A percentile compares a stretch with the other conserved stretches of the same genome.
Evolutionary conservation across 2,888 invertebrate genomes (phyloP).

Genomic region (Arrhopalites spinosus): DNA sequence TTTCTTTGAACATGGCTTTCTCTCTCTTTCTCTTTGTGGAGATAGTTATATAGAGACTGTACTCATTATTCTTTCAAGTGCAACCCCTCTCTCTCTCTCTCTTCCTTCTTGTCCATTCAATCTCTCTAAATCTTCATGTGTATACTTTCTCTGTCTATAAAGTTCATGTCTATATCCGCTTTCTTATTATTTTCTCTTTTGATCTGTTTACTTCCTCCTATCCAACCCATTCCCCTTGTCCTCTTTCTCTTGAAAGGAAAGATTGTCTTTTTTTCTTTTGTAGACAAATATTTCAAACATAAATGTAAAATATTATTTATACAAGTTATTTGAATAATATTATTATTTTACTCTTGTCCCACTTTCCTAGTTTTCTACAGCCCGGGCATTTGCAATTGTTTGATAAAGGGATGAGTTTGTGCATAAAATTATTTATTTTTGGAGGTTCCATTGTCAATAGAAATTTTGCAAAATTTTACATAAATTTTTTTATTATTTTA

Average conservation of each 20-base stretch:
- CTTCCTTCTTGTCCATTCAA: not conserved
- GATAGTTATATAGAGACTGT: too few relatives aligned
- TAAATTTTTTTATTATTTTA: too few relatives aligned
- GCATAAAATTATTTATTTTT: not conserved
- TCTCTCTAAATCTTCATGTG: not conserved
- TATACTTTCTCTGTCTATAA: not conserved
- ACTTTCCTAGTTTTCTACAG: too few relatives aligned
- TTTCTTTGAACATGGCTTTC: not conserved
- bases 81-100: too few relatives aligned
- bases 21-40: not conserved
- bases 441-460: not conserved
- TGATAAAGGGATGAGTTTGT: not conserved
- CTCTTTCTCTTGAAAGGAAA: not conserved
- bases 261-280: not conserved
- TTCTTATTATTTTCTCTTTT: constrained; percentile 1
- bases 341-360: too few relatives aligned
- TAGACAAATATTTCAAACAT: too few relatives aligned
- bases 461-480: too few relatives aligned
- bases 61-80: too few relatives aligned
- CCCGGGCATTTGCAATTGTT: not conserved
- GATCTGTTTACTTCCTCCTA: constrained; percentile 2
- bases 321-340: too few relatives aligned
- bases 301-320: too few relatives aligned
- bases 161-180: not conserved
- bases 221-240: not conserved